Conservation (phyloP, 2,888 invertebrate genomes). For the Dione vanillae region DNA sequence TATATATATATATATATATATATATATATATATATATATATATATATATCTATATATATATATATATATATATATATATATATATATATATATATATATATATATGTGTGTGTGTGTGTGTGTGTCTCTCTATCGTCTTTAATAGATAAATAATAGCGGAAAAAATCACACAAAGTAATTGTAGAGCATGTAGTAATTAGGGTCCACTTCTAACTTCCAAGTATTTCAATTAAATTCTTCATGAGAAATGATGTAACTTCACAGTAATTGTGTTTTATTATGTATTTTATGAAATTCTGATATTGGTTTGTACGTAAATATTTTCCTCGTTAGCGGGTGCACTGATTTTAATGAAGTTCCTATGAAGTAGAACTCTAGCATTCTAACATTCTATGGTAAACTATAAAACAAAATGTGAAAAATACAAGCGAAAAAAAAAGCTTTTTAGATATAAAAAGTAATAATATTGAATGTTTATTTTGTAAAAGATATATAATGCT, state of each 20-base stretch:
- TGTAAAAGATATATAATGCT: neutral
- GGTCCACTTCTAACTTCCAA: neutral
- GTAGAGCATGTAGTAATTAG: slow-evolving; percentile 4
- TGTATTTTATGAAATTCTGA: neutral
- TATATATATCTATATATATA: no score
- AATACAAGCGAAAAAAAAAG: neutral
- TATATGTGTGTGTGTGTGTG: no score
- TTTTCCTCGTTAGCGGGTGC: neutral
- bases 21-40: no score
- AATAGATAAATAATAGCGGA: neutral
- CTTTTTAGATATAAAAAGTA: neutral
- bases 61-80: no score
- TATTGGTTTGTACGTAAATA: neutral
- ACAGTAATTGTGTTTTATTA: neutral
- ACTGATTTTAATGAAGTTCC: no score
- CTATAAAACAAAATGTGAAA: neutral
- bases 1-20: no score
- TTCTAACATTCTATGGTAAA: no score
- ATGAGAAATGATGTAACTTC: neutral
- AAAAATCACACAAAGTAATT: slow-evolving; percentile 7
- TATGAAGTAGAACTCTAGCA: no score
- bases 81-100: no score
- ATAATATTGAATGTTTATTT: neutral
- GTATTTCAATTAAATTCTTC: slow-evolving; percentile 14
- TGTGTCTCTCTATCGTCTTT: neutral